Conservation (phyloP, 1,140 invertebrate genomes). For the Melanaphis sacchari region DNA sequence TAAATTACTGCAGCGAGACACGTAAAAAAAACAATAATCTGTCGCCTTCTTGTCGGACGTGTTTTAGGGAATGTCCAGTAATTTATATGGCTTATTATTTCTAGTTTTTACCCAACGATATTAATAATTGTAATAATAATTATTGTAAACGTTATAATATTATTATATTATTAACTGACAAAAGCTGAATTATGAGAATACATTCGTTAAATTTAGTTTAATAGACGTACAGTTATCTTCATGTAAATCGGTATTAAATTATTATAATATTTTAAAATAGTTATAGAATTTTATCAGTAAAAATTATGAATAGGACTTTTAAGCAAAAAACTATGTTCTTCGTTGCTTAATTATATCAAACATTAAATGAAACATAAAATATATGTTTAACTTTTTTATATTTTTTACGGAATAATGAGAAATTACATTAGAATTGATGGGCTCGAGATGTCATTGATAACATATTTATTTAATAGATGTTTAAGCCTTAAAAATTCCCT, state of each 20-base stretch:
- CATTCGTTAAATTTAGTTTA: not conserved
- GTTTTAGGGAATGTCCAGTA: not conserved
- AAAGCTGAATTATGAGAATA: not conserved
- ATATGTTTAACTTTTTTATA: not conserved
- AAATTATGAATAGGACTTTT: not conserved
- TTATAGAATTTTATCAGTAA: not conserved
- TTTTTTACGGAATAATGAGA: not conserved
- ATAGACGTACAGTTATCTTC: not conserved
- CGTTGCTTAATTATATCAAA: too few relatives aligned
- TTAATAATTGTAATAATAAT: not conserved
- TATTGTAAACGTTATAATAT: not conserved
- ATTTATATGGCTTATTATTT: not conserved
- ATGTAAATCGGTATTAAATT: not conserved
- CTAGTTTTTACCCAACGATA: not conserved
- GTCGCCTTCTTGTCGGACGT: slow-evolving; percentile 17
- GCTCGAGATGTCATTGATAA: not conserved
- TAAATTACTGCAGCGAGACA: not conserved
- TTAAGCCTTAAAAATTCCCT: not conserved
- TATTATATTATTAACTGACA: not conserved
- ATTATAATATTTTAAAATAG: not conserved
- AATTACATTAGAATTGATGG: not conserved
- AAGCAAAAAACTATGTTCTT: too few relatives aligned
- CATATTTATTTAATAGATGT: not conserved
- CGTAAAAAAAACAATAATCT: slow-evolving; percentile 23
- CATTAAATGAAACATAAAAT: not conserved